Conservation (phyloP, 2,797 vertebrate genomes). For the Neoniphon sammara region DNA sequence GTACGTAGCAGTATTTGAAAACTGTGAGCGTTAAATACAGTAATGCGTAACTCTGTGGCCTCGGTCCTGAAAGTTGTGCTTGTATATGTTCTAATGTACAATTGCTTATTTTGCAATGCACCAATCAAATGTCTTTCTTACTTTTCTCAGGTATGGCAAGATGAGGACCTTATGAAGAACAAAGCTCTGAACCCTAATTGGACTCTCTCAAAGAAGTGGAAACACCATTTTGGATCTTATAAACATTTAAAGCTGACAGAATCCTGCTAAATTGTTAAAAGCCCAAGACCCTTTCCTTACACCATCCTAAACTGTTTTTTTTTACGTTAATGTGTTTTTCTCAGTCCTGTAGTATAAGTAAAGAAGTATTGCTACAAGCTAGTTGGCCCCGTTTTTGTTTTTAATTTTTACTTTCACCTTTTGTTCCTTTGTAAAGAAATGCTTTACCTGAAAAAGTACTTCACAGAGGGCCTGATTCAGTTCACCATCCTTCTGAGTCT, state of each 20-base stretch:
- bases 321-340: conserved; percentile 58
- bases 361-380: conserved; percentile 61
- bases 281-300: conserved; percentile 49
- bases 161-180: conserved; percentile 73
- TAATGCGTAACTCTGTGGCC: neutral
- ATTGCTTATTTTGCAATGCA: conserved; percentile 27
- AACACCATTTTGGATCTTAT: conserved; percentile 57
- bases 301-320: conserved; percentile 44
- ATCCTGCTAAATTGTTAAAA: conserved; percentile 29
- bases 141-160: conserved; percentile 70
- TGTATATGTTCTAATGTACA: conserved; percentile 26
- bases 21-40: conserved; percentile 17
- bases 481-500: conserved; percentile 99
- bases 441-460: conserved; percentile 99
- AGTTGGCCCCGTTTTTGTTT: conserved; percentile 78
- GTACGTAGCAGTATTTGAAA: conserved; percentile 55
- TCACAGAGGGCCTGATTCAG: conserved; percentile 99
- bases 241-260: conserved; percentile 53
- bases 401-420: conserved; percentile 83
- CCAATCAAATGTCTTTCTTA: conserved; percentile 61
- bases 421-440: conserved; percentile 94
- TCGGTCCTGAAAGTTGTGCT: neutral
- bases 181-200: conserved; percentile 59
- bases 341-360: conserved; percentile 47
- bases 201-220: conserved; percentile 64